Evolutionary conservation across 2,113 vertebrate genomes (phyloP).

Genomic region (Butorides virescens): DNA sequence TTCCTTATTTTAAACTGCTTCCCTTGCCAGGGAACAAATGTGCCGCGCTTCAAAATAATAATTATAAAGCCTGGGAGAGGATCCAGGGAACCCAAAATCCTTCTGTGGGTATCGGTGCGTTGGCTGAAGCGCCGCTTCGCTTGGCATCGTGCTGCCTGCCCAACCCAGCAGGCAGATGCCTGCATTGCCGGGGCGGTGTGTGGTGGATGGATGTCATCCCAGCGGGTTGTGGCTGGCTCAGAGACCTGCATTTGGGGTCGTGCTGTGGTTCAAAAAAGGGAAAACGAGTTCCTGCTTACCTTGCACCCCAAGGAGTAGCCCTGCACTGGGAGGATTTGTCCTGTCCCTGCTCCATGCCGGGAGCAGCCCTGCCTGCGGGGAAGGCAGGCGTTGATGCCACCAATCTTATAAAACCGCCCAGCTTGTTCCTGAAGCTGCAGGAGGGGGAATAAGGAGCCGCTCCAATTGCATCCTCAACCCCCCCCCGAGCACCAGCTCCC

Average conservation of each 20-base stretch:
- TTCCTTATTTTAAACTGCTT: not conserved
- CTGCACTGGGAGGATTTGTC: accelerated
- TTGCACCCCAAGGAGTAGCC: not conserved
- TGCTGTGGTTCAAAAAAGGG: not conserved
- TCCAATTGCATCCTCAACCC: not conserved
- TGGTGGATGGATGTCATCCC: not conserved
- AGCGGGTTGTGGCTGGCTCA: accelerated
- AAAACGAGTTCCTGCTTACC: not conserved
- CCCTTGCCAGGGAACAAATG: conserved; percentile 55
- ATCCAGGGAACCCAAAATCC: not conserved
- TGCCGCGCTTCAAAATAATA: not conserved
- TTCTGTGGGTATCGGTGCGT: not conserved
- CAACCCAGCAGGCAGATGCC: not conserved
- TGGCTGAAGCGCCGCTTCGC: not conserved
- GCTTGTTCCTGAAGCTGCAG: not conserved
- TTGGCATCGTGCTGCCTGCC: not conserved
- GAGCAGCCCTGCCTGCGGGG: not conserved
- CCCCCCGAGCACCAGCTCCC: not conserved
- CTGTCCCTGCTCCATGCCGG: not conserved
- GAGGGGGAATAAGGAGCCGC: not conserved
- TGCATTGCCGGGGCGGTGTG: accelerated
- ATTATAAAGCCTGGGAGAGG: not conserved
- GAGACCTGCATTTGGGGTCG: not conserved
- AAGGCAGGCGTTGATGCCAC: not conserved
- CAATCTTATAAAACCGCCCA: not conserved